Percentiles rank a stretch among this genome's conserved stretches.
phyloP scores from a whole-genome alignment of 1,140 invertebrate genomes.

The Theocolax elegans region DNA sequence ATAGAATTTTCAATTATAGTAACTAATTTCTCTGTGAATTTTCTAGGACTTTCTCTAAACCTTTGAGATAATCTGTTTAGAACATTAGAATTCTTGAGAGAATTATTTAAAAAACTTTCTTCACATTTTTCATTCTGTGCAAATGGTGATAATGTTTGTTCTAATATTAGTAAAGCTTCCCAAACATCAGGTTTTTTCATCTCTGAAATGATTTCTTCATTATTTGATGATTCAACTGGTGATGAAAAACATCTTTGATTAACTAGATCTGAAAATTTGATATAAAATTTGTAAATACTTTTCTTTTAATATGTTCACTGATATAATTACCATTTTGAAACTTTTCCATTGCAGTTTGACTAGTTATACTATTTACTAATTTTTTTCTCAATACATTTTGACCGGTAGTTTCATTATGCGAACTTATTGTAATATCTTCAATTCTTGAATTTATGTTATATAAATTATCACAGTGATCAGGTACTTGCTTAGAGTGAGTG shows the following conservation, averaged over 20 bases:
- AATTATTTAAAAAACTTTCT: conserved; percentile 17
- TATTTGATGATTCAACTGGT: background rate
- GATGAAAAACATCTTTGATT: conserved; percentile 10
- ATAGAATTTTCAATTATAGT: conserved; percentile 58
- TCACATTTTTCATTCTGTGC: background rate
- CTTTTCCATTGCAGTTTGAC: background rate
- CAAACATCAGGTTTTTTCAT: conserved; percentile 35
- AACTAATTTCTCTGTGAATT: conserved; percentile 55
- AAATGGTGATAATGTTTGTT: conserved; percentile 33
- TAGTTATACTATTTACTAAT: background rate
- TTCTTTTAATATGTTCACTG: background rate
- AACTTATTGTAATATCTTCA: conserved; percentile 9
- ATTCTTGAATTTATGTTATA: conserved; percentile 6
- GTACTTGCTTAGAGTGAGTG: background rate
- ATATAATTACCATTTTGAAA: conserved; percentile 3
- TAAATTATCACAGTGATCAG: background rate
- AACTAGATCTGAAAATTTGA: background rate
- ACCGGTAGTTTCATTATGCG: conserved; percentile 8
- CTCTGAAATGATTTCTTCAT: conserved; percentile 14
- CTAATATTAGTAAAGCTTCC: conserved; percentile 31
- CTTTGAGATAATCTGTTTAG: conserved; percentile 52
- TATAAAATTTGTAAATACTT: background rate
- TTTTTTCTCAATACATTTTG: background rate
- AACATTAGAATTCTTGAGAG: conserved; percentile 26
- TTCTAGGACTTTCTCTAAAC: conserved; percentile 50